Evolutionary conservation across 2,113 vertebrate genomes (phyloP).

Genomic region (Talpa occidentalis): DNA sequence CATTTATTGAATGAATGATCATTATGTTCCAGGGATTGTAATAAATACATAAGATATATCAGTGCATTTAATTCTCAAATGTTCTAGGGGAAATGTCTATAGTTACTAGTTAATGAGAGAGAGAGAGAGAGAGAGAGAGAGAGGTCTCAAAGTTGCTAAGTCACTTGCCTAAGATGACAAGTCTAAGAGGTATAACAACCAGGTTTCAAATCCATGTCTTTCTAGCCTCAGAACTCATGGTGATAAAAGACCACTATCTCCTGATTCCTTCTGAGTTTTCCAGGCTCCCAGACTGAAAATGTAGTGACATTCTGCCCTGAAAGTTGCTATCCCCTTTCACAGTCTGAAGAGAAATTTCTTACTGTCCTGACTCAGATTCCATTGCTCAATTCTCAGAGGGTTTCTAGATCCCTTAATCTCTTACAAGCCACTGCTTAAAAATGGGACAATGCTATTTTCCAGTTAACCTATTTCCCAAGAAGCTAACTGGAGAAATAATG

Average conservation of each 20-base stretch:
- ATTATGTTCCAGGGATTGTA: not conserved
- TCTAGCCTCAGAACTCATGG: not conserved
- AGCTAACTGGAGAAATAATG: constrained; percentile 34
- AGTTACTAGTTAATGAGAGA: not conserved
- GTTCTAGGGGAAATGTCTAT: not conserved
- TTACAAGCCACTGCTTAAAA: constrained; percentile 65
- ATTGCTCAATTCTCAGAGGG: constrained; percentile 61
- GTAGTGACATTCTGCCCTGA: not conserved
- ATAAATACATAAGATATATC: not conserved
- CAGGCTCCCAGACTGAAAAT: not conserved
- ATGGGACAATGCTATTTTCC: constrained; percentile 72
- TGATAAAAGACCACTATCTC: not conserved
- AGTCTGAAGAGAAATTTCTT: constrained; percentile 53
- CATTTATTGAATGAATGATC: not conserved
- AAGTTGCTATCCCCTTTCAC: constrained; percentile 8
- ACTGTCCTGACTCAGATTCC: constrained; percentile 55
- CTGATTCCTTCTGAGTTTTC: not conserved
- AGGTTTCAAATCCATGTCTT: not conserved
- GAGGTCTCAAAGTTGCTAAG: not conserved
- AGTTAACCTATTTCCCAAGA: constrained; percentile 77
- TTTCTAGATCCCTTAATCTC: constrained; percentile 69
- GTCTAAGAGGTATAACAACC: not conserved
- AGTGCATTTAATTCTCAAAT: not conserved
- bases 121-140: not conserved
- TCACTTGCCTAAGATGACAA: not conserved